Evolutionary conservation across 2,888 invertebrate species (phyloP), one percentile per base, ranked within the genome.

Genomic region (Microplitis manilae): DNA sequence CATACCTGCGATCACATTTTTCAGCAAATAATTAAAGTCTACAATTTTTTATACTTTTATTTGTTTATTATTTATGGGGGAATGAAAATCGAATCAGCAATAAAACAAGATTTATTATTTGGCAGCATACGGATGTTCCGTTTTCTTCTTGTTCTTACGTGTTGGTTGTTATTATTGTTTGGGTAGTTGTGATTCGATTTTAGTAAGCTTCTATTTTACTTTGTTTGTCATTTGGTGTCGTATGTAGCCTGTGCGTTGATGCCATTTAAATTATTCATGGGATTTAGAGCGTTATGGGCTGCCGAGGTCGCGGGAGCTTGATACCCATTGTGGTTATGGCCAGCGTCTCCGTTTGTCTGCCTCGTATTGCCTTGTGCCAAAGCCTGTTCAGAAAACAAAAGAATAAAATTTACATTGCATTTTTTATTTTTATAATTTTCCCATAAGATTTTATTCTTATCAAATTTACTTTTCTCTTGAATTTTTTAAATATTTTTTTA

Each of bases 141-240:
- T 50, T 50, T 50, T 50, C 50, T 50, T 50, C 50, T 50, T 50
- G 50, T 50, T 50, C 50, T 50, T 50, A 50, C 50, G 50, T 50
- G 13, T 50, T 75, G 81, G 81, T 83, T 59, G 38, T 74, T 68
- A 61, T 70, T 38, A 38, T 67, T 68, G n/a, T 64, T 70, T 39
- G 9, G 64, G 70, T 71, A 15, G n/a, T 39, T 39, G n/a, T 9
- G 65, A 30, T 13, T 61, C 69, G 61, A 67, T 65, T 61, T 61
- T 74, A 69, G 65, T 50, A 67, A 50, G 9, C 50, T 77, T 74
- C 20, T 65, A 71, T 69, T 78, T 87, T 88, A 89, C 85, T 90
- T 90, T 78, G 87, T 83, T 82, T 87, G 89, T 89, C 89, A 90
- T 89, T 90, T 90, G 77, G 87, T 79, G 65, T 89, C 90, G 85